Conservation (phyloP, 2,888 invertebrate genomes). For the Apocheima hispidaria region DNA sequence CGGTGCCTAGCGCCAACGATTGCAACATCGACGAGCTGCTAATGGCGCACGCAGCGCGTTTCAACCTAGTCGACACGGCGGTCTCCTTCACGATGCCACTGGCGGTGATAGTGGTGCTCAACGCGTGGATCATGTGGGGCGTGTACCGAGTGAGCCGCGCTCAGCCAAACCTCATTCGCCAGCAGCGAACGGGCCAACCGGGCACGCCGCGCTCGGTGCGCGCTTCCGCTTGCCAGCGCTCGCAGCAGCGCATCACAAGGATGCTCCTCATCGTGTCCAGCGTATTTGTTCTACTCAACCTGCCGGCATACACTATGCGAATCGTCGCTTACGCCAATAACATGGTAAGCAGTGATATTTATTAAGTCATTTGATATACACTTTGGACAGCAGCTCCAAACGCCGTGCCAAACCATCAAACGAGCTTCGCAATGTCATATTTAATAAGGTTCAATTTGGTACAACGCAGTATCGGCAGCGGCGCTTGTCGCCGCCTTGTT, state of each 20-base stretch:
- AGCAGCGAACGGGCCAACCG: constrained; percentile 38
- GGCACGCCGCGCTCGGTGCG: constrained; percentile 54
- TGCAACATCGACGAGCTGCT: constrained; percentile 83
- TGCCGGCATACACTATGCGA: constrained; percentile 91
- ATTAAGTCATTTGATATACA: background rate
- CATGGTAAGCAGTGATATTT: constrained; percentile 71
- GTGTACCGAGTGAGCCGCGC: constrained; percentile 87
- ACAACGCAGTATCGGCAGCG: no score
- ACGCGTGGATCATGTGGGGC: constrained; percentile 89
- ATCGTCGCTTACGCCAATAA: constrained; percentile 87
- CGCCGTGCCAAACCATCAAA: no score
- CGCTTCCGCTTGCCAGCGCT: constrained; percentile 53
- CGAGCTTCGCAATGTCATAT: no score
- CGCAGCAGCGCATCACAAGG: constrained; percentile 91
- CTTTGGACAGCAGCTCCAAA: background rate
- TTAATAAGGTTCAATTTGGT: background rate
- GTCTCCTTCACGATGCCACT: constrained; percentile 91
- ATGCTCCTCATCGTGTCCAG: constrained; percentile 94
- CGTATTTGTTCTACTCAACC: constrained; percentile 91
- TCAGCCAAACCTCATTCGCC: constrained; percentile 65
- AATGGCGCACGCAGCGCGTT: constrained; percentile 85
- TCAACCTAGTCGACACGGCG: constrained; percentile 90
- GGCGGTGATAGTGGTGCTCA: constrained; percentile 89
- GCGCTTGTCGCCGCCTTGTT: no score
- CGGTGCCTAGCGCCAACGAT: constrained; percentile 46